phyloP scores from a whole-genome alignment of 2,797 vertebrate genomes.

The Pygocentrus nattereri region DNA sequence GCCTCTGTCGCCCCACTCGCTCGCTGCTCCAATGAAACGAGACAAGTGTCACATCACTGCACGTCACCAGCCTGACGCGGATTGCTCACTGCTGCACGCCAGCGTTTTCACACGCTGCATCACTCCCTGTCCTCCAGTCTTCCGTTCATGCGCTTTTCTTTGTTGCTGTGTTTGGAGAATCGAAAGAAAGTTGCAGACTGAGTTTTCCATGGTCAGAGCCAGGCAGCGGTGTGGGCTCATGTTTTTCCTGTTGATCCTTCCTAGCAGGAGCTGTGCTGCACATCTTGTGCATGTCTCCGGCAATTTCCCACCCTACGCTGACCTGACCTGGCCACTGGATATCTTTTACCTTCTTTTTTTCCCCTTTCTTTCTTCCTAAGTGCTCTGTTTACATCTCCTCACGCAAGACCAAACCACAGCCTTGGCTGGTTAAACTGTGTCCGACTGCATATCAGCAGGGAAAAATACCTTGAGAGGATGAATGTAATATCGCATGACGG shows the following conservation, averaged over 20 bases:
- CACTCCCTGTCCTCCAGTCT: not conserved
- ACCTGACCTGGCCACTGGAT: slow-evolving; percentile 34
- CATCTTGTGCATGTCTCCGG: slow-evolving; percentile 51
- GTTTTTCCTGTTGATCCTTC: slow-evolving; percentile 31
- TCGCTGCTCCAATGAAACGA: slow-evolving; percentile 77
- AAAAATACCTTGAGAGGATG: slow-evolving; percentile 48
- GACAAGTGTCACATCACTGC: slow-evolving; percentile 72
- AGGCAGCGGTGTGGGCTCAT: not conserved
- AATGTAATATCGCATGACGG: slow-evolving; percentile 43
- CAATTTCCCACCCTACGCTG: slow-evolving; percentile 1
- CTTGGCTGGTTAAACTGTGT: slow-evolving; percentile 14
- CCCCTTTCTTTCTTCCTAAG: slow-evolving; percentile 36
- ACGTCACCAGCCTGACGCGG: slow-evolving; percentile 52
- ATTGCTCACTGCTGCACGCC: slow-evolving; percentile 54
- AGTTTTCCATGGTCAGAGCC: not conserved
- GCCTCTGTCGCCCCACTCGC: slow-evolving; percentile 66
- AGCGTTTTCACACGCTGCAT: slow-evolving; percentile 41
- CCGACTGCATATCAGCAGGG: slow-evolving; percentile 25
- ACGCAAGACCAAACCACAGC: not conserved
- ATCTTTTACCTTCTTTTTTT: slow-evolving; percentile 16
- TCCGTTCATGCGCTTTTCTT: not conserved
- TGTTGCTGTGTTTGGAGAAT: not conserved
- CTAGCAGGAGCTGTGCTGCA: slow-evolving; percentile 12
- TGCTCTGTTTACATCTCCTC: slow-evolving; percentile 41
- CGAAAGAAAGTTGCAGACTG: not conserved